A percentile compares a stretch with the other conserved stretches of the same genome.
Evolutionary conservation across 2,888 invertebrate genomes (phyloP).

Genomic region (Patella pellucida): DNA sequence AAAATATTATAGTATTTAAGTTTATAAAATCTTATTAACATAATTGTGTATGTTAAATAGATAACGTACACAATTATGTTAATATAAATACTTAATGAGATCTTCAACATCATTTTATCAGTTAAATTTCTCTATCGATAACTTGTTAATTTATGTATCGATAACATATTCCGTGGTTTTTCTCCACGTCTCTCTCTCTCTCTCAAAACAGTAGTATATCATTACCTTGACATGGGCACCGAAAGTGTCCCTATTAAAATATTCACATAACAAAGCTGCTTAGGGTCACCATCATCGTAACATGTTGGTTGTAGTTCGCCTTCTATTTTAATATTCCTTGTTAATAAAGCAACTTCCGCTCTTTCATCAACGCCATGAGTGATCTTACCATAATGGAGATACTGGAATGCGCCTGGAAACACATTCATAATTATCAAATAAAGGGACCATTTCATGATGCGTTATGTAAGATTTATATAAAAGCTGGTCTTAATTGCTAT

Average conservation of each 20-base stretch:
- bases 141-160: not conserved
- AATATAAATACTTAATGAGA: too few species aligned
- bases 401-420: conserved; percentile 23
- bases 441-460: too few species aligned
- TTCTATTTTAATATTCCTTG: conserved; percentile 42
- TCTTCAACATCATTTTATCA: too few species aligned
- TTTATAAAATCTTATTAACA: too few species aligned
- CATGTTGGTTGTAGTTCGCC: conserved; percentile 38
- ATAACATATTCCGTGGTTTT: not conserved
- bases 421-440: too few species aligned
- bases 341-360: conserved; percentile 43
- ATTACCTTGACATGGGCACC: conserved; percentile 31
- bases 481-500: too few species aligned
- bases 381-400: conserved; percentile 30
- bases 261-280: conserved; percentile 22
- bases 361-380: conserved; percentile 33
- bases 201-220: not conserved
- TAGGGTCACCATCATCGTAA: conserved; percentile 25
- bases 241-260: conserved; percentile 23
- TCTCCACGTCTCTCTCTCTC: too few species aligned
- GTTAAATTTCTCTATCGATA: too few species aligned
- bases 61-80: too few species aligned
- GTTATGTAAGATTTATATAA: too few species aligned
- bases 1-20: too few species aligned
- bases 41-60: too few species aligned